Evolutionary conservation across 2,113 vertebrate species (phyloP).

Genomic region (Tachysurus vachellii): DNA sequence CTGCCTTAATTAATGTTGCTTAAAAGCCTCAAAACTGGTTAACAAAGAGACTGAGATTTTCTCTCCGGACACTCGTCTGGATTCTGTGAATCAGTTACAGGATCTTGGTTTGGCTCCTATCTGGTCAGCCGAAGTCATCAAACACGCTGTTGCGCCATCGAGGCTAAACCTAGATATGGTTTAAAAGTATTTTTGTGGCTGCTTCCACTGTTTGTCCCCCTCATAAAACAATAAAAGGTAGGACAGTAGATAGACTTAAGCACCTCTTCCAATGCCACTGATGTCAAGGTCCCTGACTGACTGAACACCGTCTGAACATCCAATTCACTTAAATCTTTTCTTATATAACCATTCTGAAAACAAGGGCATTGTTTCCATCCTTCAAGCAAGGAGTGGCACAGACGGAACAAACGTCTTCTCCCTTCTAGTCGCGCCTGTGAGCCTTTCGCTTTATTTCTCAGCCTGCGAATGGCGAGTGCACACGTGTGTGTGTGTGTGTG

Average conservation of each 20-base stretch:
- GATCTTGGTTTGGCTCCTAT: slow-evolving; percentile 5
- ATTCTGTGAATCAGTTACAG: slow-evolving; percentile 39
- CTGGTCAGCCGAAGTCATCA: slow-evolving; percentile 22
- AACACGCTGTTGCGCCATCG: slow-evolving; percentile 24
- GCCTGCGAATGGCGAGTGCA: slow-evolving; percentile 1
- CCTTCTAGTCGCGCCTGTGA: slow-evolving; percentile 26
- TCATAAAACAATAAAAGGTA: slow-evolving; percentile 45
- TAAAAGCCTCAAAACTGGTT: not conserved
- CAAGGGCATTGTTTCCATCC: slow-evolving; percentile 41
- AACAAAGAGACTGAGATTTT: not conserved
- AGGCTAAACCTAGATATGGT: slow-evolving; percentile 34
- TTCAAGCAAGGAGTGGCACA: slow-evolving; percentile 25
- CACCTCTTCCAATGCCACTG: not conserved
- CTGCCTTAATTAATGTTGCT: slow-evolving; percentile 39
- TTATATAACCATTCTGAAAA: slow-evolving; percentile 27
- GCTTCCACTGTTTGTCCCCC: slow-evolving; percentile 31
- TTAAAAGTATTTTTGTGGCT: slow-evolving; percentile 15
- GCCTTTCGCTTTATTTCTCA: slow-evolving; percentile 44
- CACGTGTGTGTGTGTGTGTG: slow-evolving; percentile 46
- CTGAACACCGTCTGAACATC: slow-evolving; percentile 29
- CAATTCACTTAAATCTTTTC: slow-evolving; percentile 23
- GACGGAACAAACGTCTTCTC: slow-evolving; percentile 29
- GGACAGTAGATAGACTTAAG: not conserved
- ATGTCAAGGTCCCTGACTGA: slow-evolving; percentile 1
- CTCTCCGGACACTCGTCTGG: not conserved